A percentile compares a stretch with the other conserved stretches of the same genome.
Evolutionary conservation across 2,113 vertebrate species (phyloP).

Genomic region (Malurus elegans): DNA sequence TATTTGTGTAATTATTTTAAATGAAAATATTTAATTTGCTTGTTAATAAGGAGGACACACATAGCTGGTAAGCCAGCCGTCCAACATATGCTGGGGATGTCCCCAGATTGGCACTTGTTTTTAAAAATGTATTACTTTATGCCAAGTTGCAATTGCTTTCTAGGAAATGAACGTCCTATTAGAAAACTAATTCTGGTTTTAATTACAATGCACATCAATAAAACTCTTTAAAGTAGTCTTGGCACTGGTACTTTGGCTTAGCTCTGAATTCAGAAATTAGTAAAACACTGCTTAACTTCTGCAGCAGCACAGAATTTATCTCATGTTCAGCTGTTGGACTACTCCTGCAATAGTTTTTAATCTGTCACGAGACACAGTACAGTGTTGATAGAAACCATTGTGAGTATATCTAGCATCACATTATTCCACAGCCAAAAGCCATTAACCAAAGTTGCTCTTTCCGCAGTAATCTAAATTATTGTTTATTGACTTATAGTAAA

Average conservation of each 20-base stretch:
- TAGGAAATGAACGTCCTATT: slow-evolving; percentile 36
- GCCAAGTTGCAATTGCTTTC: slow-evolving; percentile 36
- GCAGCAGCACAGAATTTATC: neutral
- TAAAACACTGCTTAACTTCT: neutral
- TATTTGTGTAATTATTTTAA: slow-evolving; percentile 42
- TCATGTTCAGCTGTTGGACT: neutral
- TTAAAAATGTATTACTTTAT: slow-evolving; percentile 25
- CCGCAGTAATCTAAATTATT: neutral
- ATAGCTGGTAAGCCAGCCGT: slow-evolving; percentile 23
- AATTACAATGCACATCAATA: slow-evolving; percentile 52
- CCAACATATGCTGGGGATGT: neutral
- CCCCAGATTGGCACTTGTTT: slow-evolving; percentile 15
- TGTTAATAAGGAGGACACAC: slow-evolving; percentile 27
- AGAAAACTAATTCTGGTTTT: slow-evolving; percentile 49
- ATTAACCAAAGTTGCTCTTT: neutral
- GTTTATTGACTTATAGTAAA: neutral
- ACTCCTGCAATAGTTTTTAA: neutral
- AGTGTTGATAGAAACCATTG: neutral
- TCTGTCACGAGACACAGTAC: neutral
- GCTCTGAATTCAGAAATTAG: neutral
- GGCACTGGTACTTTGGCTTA: neutral
- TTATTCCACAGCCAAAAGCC: neutral
- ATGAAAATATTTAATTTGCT: slow-evolving; percentile 42
- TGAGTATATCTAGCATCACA: neutral
- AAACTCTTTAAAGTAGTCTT: slow-evolving; percentile 15